Evolutionary conservation across 2,797 vertebrate genomes (phyloP), one percentile per base, ranked within the genome.

Genomic region (Poecilia velifera): DNA sequence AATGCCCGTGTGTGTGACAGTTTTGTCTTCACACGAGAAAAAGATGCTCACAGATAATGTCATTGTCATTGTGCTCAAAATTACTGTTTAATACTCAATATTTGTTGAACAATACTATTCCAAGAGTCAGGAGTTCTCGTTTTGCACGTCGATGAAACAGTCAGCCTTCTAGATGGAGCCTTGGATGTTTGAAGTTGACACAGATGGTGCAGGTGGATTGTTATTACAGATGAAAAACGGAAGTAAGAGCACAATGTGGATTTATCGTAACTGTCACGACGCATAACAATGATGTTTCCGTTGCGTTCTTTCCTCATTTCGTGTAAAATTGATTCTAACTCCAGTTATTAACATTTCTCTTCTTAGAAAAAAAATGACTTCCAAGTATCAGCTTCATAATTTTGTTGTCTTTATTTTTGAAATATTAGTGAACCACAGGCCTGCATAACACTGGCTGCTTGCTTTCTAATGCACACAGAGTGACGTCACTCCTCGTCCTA

Each of bases 1-100:
- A 51, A 51, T 77, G 25, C 36, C 43, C 31, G 57, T 43, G 53
- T 28, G 53, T 73, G 34, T 66, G 34, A 66, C 45, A 77, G 45
- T 57, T 8, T 9, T 39, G 6, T 66, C 18, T 39, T 22, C 62
- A 66, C 36, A 10, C 39, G 34, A 22, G 39, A 39, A 66, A 62
- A 34, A 62, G 28, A 34, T 62, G 31, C 31, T 36, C 31, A 36
- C 8, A 64, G 31, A 36, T 64, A 36, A 20, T 64, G 59, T 34
- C 31, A 62, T 12, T 62, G 7, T 18, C 31, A 36, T 4, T 8
- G 59, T 36, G 31, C 31, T 34, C 31, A 64, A 36, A 8, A 20
- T 36, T 20, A 64, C 16, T 64, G 36, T 59, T 34, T 34, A 34
- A 16, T 34, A 18, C 12, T 6, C 28, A 64, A 34, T 18, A 34